Percentiles rank a stretch among this genome's conserved stretches.
These are phyloP conservation scores for Pinctada fucata DNA, from an alignment of 2,888 invertebrate species.

Conservation along the genomic window DNA sequence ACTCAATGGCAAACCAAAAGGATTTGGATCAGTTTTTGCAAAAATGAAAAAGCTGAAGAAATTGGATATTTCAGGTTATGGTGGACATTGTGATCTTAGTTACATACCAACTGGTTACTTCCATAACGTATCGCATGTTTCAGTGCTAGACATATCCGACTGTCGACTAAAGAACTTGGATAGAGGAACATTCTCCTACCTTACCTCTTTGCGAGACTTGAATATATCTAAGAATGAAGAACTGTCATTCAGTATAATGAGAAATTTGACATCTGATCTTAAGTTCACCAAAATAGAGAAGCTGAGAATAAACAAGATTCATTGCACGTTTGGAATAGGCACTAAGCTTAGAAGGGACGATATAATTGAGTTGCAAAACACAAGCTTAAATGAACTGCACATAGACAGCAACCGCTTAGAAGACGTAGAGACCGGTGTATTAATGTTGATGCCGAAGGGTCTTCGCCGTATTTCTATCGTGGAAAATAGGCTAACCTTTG, in stretches of 20 bases:
- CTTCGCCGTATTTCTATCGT: not conserved
- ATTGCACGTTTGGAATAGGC: constrained; percentile 10
- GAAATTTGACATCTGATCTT: constrained; percentile 7
- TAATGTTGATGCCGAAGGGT: not conserved
- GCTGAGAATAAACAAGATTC: constrained; percentile 6
- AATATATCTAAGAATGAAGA: constrained; percentile 13
- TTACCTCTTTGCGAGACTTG: not conserved
- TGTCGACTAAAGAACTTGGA: not conserved
- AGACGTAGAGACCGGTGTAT: not conserved
- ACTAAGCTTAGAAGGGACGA: not conserved
- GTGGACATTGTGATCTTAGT: not conserved
- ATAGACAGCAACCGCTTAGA: not conserved
- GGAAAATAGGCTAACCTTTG: not conserved
- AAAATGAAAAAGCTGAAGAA: not conserved
- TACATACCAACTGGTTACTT: not conserved
- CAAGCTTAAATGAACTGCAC: not conserved
- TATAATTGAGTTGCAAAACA: not conserved
- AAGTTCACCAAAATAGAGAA: not conserved
- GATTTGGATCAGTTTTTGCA: not conserved
- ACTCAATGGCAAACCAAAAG: not conserved
- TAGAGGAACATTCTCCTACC: not conserved
- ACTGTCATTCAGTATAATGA: constrained; percentile 1
- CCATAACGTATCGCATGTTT: not conserved
- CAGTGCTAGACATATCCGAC: not conserved
- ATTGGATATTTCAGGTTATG: not conserved